These are phyloP conservation scores for Linyphia triangularis DNA, from an alignment of 2,888 invertebrate genomes.

Conservation along the genomic window DNA sequence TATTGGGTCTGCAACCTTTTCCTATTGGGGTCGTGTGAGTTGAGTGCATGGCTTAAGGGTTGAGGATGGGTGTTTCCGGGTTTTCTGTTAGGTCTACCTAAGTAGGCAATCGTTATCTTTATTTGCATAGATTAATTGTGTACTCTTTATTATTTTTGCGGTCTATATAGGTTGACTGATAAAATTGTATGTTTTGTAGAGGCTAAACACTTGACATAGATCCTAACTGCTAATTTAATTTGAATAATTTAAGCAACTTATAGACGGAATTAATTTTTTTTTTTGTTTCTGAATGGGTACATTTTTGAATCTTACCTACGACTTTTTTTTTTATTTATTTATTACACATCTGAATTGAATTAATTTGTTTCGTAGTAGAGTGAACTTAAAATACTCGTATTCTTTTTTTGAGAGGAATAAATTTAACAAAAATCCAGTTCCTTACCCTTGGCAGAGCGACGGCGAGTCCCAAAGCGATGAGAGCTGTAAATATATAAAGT, in stretches of 20 bases:
- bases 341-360: too few relatives aligned
- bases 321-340: too few relatives aligned
- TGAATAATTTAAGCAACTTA: background rate
- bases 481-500: slow-evolving; percentile 46
- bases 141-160: background rate
- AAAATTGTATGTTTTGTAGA: background rate
- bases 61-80: slow-evolving; percentile 30
- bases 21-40: background rate
- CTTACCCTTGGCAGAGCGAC: slow-evolving; percentile 72
- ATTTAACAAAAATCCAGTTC: background rate
- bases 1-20: background rate
- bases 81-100: background rate
- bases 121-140: slow-evolving; percentile 27
- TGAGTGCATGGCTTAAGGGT: background rate
- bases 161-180: background rate
- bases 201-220: background rate
- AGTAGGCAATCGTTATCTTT: background rate
- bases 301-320: too few relatives aligned
- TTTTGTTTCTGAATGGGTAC: too few relatives aligned
- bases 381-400: too few relatives aligned
- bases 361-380: too few relatives aligned
- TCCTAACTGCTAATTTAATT: background rate
- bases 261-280: too few relatives aligned
- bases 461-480: slow-evolving; percentile 54
- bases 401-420: background rate